Conservation (phyloP, 1,140 invertebrate genomes). For the Eriocheir sinensis region DNA sequence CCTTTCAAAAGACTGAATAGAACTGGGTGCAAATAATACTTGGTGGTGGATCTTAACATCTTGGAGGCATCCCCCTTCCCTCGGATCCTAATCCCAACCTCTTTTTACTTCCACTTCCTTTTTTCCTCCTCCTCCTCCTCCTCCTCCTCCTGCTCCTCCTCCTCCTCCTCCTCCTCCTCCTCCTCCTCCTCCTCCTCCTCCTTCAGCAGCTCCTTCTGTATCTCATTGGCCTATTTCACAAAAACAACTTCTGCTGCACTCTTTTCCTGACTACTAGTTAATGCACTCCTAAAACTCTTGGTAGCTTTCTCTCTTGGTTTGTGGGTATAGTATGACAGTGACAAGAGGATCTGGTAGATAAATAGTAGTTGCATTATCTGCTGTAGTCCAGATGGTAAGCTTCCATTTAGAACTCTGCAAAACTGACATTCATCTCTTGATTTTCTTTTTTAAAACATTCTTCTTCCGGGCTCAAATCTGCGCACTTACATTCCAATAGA, state of each 20-base stretch:
- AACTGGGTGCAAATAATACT: neutral
- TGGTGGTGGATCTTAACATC: constrained; percentile 13
- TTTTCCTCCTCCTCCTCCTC: neutral
- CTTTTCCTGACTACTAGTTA: neutral
- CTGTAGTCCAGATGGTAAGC: neutral
- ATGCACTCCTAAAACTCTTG: neutral
- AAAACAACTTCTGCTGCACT: neutral
- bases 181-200: neutral
- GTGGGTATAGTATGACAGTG: constrained; percentile 5
- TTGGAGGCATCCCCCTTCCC: neutral
- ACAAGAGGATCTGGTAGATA: neutral
- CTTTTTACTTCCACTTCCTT: neutral
- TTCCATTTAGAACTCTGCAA: neutral
- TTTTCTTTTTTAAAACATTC: too few species aligned
- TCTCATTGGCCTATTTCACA: neutral
- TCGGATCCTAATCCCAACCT: neutral
- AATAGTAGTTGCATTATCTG: neutral
- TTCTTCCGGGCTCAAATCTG: neutral
- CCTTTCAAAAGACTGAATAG: neutral
- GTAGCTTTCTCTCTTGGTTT: neutral
- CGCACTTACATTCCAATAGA: neutral
- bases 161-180: constrained; percentile 18
- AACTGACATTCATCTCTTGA: neutral
- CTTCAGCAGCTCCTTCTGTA: neutral
- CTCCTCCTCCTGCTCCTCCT: neutral